These are phyloP conservation scores for Arctocebus calabarensis DNA, from an alignment of 2,797 vertebrate genomes.

Conservation along the genomic window DNA sequence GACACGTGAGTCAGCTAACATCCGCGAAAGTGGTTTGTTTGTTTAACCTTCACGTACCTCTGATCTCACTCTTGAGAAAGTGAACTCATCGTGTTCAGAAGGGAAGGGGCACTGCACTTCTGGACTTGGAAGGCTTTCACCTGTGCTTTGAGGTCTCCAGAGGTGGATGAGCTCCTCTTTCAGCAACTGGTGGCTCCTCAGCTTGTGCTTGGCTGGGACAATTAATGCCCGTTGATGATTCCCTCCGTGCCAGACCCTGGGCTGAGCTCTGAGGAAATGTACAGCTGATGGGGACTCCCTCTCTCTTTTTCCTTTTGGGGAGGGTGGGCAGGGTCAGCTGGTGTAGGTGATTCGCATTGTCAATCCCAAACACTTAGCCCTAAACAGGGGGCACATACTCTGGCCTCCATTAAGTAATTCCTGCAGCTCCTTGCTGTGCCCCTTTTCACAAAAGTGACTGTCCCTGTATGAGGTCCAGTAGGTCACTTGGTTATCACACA, in stretches of 20 bases:
- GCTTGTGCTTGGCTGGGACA: neutral
- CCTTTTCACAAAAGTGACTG: neutral
- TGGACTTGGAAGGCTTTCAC: neutral
- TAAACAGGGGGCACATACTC: neutral
- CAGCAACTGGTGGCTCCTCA: neutral
- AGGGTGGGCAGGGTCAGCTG: neutral
- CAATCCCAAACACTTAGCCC: neutral
- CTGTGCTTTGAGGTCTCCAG: neutral
- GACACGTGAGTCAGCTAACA: neutral
- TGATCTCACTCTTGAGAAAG: slow-evolving; percentile 5
- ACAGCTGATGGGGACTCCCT: neutral
- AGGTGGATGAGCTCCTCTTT: neutral
- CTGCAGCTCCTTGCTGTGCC: neutral
- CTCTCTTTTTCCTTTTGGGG: neutral
- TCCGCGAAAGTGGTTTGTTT: neutral
- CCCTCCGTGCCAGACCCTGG: neutral
- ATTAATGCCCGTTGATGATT: neutral
- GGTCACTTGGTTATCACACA: neutral
- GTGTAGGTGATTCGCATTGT: neutral
- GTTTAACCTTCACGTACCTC: neutral
- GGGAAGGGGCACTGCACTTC: neutral
- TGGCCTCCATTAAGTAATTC: neutral
- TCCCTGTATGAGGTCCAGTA: neutral
- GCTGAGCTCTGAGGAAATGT: neutral
- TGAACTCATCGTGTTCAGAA: neutral